Conservation (phyloP, 1,140 invertebrate species). For the Brachystomella parvula region DNA sequence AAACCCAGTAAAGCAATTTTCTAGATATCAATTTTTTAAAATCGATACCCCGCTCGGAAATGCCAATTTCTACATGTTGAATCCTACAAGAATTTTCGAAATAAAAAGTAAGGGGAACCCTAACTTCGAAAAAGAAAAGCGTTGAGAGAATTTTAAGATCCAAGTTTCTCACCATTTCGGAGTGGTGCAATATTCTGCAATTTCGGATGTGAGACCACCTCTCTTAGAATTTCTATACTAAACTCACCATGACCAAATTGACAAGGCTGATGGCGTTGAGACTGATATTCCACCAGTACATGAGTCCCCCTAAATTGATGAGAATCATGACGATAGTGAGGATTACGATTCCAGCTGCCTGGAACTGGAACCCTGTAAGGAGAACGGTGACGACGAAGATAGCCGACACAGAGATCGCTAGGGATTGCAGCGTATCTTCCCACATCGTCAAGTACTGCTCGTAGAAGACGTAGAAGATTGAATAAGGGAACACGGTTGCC, state of each 20-base stretch:
- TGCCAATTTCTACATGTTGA: too few relatives aligned
- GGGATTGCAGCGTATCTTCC: slow-evolving; percentile 75
- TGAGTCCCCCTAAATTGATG: slow-evolving; percentile 84
- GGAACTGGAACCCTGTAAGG: slow-evolving; percentile 85
- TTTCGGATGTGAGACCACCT: too few relatives aligned
- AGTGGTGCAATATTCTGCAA: too few relatives aligned
- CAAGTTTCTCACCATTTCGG: too few relatives aligned
- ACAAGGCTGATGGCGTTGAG: slow-evolving; percentile 96
- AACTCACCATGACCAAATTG: slow-evolving; percentile 89
- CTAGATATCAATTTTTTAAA: too few relatives aligned
- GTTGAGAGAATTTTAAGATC: too few relatives aligned
- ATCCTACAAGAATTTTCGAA: too few relatives aligned
- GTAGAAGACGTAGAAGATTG: slow-evolving; percentile 96
- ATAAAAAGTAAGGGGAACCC: too few relatives aligned
- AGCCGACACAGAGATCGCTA: slow-evolving; percentile 76
- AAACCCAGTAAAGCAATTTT: too few relatives aligned
- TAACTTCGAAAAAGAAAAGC: too few relatives aligned
- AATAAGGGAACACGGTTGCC: slow-evolving; percentile 32
- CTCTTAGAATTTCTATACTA: not conserved
- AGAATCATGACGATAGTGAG: slow-evolving; percentile 90
- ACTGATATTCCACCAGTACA: slow-evolving; percentile 89
- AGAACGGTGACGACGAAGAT: slow-evolving; percentile 93
- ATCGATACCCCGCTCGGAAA: too few relatives aligned
- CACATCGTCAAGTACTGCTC: slow-evolving; percentile 98
- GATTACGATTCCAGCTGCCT: slow-evolving; percentile 78